These are phyloP conservation scores for Scatophagus argus DNA, from an alignment of 2,113 vertebrate genomes.

Conservation along the genomic window DNA sequence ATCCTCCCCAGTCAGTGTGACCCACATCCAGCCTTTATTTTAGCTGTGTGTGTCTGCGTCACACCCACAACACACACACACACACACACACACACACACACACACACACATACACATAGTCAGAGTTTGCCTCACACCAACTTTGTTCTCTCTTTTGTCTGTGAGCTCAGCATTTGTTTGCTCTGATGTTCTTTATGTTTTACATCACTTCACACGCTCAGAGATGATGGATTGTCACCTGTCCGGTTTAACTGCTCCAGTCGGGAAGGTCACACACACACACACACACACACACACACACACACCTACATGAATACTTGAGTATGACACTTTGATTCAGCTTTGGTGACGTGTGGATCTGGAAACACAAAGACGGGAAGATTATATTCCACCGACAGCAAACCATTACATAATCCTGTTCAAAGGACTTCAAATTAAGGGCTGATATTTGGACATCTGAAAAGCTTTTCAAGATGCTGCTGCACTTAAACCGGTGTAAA, in stretches of 20 bases:
- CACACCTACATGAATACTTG: neutral
- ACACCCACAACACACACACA: constrained; percentile 5
- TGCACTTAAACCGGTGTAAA: too few relatives aligned
- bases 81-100: neutral
- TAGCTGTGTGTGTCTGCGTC: constrained; percentile 14
- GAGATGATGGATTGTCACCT: constrained; percentile 19
- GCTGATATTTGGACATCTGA: too few relatives aligned
- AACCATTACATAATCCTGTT: too few relatives aligned
- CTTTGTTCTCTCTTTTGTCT: too few relatives aligned
- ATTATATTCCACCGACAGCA: too few relatives aligned
- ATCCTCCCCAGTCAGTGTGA: constrained; percentile 12
- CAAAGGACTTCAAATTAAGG: too few relatives aligned
- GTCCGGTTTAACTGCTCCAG: constrained; percentile 40
- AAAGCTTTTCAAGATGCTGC: too few relatives aligned
- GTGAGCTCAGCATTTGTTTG: neutral
- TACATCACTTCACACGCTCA: too few relatives aligned
- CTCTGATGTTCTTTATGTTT: too few relatives aligned
- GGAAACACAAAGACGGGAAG: too few relatives aligned
- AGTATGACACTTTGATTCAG: neutral
- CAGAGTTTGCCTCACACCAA: neutral
- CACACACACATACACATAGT: neutral
- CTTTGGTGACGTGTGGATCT: too few relatives aligned
- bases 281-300: neutral
- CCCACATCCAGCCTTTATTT: constrained; percentile 27
- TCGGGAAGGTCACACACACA: neutral